Evolutionary conservation across 1,140 invertebrate species (phyloP).

Genomic region (Carposina sasakii): DNA sequence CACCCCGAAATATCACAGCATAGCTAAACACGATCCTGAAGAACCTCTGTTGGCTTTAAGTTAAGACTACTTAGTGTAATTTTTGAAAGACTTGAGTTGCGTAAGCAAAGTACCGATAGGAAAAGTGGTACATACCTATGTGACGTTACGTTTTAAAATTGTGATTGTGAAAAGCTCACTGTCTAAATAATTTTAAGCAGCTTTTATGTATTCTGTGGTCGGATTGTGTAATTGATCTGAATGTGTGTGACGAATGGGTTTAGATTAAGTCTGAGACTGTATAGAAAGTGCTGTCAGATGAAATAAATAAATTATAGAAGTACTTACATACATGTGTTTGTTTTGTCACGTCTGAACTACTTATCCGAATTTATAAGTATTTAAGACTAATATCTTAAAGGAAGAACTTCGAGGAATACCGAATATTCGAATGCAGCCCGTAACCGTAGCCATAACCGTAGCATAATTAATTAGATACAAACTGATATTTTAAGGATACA

Average conservation of each 20-base stretch:
- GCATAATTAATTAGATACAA: too few species aligned
- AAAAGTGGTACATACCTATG: constrained; percentile 36
- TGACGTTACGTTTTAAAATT: constrained; percentile 31
- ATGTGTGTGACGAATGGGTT: constrained; percentile 26
- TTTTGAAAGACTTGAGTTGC: constrained; percentile 57
- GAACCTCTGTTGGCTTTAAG: constrained; percentile 67
- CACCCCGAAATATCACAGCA: constrained; percentile 48
- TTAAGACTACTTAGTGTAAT: constrained; percentile 49
- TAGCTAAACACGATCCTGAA: constrained; percentile 60
- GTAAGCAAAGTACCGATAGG: constrained; percentile 51
- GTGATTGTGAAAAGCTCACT: constrained; percentile 47
- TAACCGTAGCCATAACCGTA: too few species aligned
- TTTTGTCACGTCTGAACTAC: too few species aligned
- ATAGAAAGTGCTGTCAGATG: too few species aligned
- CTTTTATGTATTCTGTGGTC: constrained; percentile 25
- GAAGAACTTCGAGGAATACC: too few species aligned
- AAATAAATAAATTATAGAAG: too few species aligned
- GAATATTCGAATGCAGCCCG: too few species aligned
- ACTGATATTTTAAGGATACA: too few species aligned
- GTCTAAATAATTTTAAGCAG: constrained; percentile 51
- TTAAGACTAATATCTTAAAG: too few species aligned
- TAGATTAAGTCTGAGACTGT: constrained; percentile 19
- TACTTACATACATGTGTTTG: too few species aligned
- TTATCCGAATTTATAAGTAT: too few species aligned
- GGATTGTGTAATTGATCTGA: constrained; percentile 38